phyloP scores from a whole-genome alignment of 2,113 vertebrate species.

The Caloenas nicobarica region DNA sequence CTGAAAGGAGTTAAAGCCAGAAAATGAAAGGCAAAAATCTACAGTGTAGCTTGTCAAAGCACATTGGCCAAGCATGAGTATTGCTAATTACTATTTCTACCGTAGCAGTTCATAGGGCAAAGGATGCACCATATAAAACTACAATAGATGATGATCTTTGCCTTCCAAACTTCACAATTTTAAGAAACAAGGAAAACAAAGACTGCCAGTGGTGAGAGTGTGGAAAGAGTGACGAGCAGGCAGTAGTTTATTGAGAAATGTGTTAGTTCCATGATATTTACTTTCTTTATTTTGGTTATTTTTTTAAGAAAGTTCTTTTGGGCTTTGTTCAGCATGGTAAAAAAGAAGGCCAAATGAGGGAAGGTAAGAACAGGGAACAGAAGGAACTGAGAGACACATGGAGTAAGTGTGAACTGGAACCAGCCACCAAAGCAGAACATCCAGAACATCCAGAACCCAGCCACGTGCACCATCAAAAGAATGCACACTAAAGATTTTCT shows the following conservation, averaged over 20 bases:
- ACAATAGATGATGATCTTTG: conserved; percentile 3
- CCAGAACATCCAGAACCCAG: not conserved
- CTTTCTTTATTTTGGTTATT: not conserved
- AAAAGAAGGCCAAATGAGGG: not conserved
- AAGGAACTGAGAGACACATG: conserved; percentile 4
- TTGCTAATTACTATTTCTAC: conserved; percentile 27
- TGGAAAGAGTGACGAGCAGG: not conserved
- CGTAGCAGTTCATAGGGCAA: not conserved
- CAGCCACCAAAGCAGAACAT: conserved; percentile 25
- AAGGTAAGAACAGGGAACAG: not conserved
- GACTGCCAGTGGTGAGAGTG: not conserved
- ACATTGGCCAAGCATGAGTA: not conserved
- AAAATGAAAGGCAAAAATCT: conserved; percentile 40
- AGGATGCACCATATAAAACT: not conserved
- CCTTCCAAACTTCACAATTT: not conserved
- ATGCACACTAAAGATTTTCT: conserved; percentile 39
- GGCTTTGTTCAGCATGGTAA: not conserved
- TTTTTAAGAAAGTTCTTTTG: not conserved
- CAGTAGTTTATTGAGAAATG: not conserved
- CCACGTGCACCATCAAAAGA: not conserved
- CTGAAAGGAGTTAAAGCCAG: conserved; percentile 20
- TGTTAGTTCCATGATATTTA: not conserved
- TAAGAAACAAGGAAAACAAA: conserved; percentile 39
- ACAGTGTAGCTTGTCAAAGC: not conserved
- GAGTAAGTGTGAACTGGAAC: conserved; percentile 1